Evolutionary conservation across 2,113 vertebrate species (phyloP).

Genomic region (Oncorhynchus nerka): DNA sequence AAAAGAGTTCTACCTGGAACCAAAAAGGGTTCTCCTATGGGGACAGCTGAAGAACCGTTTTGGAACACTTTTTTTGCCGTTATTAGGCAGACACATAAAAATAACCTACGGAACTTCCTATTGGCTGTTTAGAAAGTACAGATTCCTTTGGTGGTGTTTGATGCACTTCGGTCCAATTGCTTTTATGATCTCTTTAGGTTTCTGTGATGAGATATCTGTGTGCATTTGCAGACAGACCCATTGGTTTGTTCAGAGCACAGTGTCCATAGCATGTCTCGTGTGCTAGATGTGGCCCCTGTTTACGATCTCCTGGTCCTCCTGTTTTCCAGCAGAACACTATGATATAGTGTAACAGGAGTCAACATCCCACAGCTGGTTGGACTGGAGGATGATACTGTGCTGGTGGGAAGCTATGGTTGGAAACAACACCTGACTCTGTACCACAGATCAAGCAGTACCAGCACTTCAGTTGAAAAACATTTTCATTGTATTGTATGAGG

Average conservation of each 20-base stretch:
- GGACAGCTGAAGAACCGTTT: too few species aligned
- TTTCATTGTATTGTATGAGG: too few species aligned
- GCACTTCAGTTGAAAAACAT: too few species aligned
- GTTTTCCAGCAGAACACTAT: conserved; percentile 31
- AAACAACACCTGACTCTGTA: too few species aligned
- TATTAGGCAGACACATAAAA: conserved; percentile 63
- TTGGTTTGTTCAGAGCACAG: conserved; percentile 43
- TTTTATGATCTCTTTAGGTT: conserved; percentile 66
- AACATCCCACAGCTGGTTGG: too few species aligned
- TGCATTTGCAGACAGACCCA: conserved; percentile 50
- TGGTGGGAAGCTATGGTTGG: too few species aligned
- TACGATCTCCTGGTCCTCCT: conserved; percentile 38
- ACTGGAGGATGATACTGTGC: too few species aligned
- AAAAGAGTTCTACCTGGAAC: too few species aligned
- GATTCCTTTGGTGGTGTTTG: conserved; percentile 63
- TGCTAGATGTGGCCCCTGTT: conserved; percentile 57
- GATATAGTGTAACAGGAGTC: background rate
- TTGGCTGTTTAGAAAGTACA: conserved; percentile 59
- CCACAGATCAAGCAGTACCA: too few species aligned
- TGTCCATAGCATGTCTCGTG: conserved; percentile 51
- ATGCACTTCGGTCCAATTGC: conserved; percentile 57
- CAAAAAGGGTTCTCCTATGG: too few species aligned
- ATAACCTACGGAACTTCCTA: conserved; percentile 65
- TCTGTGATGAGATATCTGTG: conserved; percentile 70
- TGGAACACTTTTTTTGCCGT: conserved; percentile 33